phyloP scores from a whole-genome alignment of 2,113 vertebrate species.

The Arothron firmamentum region DNA sequence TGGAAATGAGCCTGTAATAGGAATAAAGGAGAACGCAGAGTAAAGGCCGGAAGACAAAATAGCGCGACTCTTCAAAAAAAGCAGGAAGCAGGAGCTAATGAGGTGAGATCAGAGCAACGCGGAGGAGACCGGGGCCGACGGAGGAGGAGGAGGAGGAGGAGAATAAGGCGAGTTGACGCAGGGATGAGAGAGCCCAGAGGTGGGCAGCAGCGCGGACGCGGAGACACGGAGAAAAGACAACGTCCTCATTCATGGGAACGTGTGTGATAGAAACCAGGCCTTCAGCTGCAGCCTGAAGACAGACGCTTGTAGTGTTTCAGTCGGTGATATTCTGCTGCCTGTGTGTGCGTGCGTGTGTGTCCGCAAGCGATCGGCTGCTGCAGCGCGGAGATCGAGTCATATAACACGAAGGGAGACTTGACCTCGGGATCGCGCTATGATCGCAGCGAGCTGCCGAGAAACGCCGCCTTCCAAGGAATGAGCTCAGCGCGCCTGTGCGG shows the following conservation, averaged over 20 bases:
- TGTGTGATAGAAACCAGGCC: not conserved
- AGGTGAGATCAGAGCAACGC: constrained; percentile 59
- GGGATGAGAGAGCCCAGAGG: not conserved
- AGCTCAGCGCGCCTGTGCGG: too few relatives aligned
- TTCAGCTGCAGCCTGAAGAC: not conserved
- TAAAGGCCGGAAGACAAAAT: constrained; percentile 44
- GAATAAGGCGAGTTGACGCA: not conserved
- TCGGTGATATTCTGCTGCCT: too few relatives aligned
- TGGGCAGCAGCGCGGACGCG: not conserved
- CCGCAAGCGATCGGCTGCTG: too few relatives aligned
- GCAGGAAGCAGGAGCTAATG: constrained; percentile 58
- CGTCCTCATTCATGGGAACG: not conserved
- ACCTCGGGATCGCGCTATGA: too few relatives aligned
- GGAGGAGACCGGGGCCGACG: constrained; percentile 36
- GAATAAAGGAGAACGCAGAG: constrained; percentile 51
- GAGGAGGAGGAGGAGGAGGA: not conserved
- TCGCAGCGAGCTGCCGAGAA: too few relatives aligned
- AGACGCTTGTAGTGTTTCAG: not conserved
- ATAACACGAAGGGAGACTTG: too few relatives aligned
- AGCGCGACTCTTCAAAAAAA: constrained; percentile 45
- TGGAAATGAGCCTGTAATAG: constrained; percentile 72
- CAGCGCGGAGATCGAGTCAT: too few relatives aligned
- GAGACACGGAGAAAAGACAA: not conserved
- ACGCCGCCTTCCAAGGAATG: too few relatives aligned
- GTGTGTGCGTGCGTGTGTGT: too few relatives aligned